Evolutionary conservation across 2,113 vertebrate genomes (phyloP).

Genomic region (Podarcis raffonei): DNA sequence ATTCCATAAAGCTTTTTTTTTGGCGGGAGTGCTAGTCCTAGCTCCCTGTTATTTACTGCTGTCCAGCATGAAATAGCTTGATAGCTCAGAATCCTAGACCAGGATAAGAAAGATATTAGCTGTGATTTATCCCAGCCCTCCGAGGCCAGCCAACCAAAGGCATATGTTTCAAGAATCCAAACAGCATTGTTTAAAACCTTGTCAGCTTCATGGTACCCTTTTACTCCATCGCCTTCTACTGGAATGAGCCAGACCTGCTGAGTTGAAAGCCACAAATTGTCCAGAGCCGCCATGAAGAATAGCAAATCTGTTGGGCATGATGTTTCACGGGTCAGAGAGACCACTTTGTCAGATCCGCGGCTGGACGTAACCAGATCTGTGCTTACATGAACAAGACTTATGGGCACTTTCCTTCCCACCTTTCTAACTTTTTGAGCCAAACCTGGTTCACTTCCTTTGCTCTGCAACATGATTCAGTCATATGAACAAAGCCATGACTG

Average conservation of each 20-base stretch:
- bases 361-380: background rate
- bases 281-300: background rate
- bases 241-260: background rate
- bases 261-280: background rate
- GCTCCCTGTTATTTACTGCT: background rate
- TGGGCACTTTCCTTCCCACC: background rate
- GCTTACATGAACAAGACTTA: background rate
- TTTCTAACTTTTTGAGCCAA: background rate
- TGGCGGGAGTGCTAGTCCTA: background rate
- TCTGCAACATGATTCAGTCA: background rate
- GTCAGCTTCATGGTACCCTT: background rate
- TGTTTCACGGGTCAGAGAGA: background rate
- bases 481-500: no score
- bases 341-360: background rate
- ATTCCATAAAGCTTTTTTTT: background rate
- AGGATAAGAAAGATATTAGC: background rate
- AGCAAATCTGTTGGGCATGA: background rate
- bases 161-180: background rate
- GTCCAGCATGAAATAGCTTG: background rate
- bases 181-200: background rate
- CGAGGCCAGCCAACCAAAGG: background rate
- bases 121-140: background rate
- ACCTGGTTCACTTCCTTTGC: background rate
- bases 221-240: background rate
- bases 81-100: background rate